phyloP scores from a whole-genome alignment of 2,113 vertebrate species.

The Eulemur macaco region DNA sequence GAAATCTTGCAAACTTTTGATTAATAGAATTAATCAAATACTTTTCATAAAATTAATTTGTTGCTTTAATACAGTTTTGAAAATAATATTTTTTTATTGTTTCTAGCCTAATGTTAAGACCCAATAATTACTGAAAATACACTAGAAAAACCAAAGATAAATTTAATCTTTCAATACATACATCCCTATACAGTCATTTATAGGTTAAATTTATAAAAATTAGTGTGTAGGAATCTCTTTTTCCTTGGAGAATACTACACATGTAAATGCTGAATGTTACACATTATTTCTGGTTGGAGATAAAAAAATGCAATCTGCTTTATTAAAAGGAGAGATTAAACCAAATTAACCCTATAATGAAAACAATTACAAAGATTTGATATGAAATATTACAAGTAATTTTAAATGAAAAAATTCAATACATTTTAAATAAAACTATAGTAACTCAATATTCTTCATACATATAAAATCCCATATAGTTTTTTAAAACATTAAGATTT shows the following conservation, averaged over 20 bases:
- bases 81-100: background rate
- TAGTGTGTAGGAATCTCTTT: background rate
- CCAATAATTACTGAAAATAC: constrained; percentile 33
- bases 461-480: background rate
- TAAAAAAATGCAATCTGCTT: background rate
- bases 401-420: constrained; percentile 8
- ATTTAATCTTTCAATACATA: constrained; percentile 14
- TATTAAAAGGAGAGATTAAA: background rate
- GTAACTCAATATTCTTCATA: background rate
- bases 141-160: background rate
- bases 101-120: background rate
- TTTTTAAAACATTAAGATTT: background rate
- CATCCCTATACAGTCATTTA: background rate
- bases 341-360: background rate
- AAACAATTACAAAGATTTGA: background rate
- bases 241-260: background rate
- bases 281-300: background rate
- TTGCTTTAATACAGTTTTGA: constrained; percentile 8
- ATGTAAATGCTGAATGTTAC: background rate
- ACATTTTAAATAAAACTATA: constrained; percentile 5
- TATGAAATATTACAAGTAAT: background rate
- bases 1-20: background rate
- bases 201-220: constrained; percentile 31
- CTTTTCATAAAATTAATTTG: background rate
- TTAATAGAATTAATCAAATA: background rate